Percentiles rank a stretch among this genome's conserved stretches.
Evolutionary conservation across 2,113 vertebrate genomes (phyloP).

Genomic region (Muntiacus reevesi): DNA sequence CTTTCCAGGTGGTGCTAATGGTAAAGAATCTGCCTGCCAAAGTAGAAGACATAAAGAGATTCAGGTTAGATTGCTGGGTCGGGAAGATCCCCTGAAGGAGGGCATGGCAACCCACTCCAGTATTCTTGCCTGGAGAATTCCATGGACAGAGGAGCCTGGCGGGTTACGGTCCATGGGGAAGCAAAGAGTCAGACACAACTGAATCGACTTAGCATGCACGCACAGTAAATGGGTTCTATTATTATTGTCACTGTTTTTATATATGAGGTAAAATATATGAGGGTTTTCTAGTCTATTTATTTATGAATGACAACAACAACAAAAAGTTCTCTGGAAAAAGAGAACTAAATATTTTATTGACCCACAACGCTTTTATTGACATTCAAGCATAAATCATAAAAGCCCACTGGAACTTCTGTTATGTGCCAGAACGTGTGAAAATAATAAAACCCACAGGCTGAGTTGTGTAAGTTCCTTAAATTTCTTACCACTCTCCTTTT

Average conservation of each 20-base stretch:
- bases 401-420: background rate
- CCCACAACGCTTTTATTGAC: background rate
- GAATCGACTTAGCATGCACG: accelerated
- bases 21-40: background rate
- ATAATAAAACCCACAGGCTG: background rate
- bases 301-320: background rate
- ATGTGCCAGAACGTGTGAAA: background rate
- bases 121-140: background rate
- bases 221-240: background rate
- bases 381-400: background rate
- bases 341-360: background rate
- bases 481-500: background rate
- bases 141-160: background rate
- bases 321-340: background rate
- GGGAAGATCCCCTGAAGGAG: background rate
- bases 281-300: background rate
- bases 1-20: background rate
- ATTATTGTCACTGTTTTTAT: background rate
- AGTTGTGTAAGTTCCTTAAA: background rate
- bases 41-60: background rate
- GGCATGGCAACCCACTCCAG: background rate
- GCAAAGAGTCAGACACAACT: background rate
- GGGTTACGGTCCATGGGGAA: background rate
- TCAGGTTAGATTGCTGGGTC: background rate
- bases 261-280: background rate